Base-by-base conservation (phyloP, 1,140 invertebrate genomes). In the Acromyrmex heyeri region DNA sequence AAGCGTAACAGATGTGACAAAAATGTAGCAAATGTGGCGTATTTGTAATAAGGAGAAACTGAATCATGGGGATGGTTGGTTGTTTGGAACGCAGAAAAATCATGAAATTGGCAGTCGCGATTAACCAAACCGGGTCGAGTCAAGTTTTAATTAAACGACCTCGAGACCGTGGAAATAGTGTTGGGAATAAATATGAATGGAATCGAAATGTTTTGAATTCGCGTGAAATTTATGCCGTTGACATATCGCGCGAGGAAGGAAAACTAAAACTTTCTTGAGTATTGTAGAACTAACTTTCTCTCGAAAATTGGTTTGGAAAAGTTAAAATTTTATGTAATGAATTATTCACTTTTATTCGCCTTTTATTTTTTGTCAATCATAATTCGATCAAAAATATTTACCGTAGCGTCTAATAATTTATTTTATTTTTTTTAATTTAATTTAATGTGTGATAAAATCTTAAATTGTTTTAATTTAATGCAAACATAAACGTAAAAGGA, bases 61-160 rank as follows among this genome's bases (percentile, higher is more conserved):
- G 55, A 3, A 48, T 10, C 34, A 30, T 24, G 38, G 44, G 3
- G 14, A 18, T 34, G 38, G 69, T 57, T 24, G 50, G 16, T 18
- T 27, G 55, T 72, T 83, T n/a, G 55, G 55, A 59, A 30, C 10
- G 65, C 34, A 44, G 85, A 44, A 78, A 85, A 77, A 78, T 48
- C 55, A 18, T 86, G 65, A 78, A 79, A 78, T 79, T 67, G 85
- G 72, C 73, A 87, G 69, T 38, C 27, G 55, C 67, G 79, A 82
- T 73, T 73, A 81, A 48, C 18, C 65, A 24, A 57, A 64, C 6
- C 10, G 78, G 38, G 24, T 73, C 38, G 38, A 75, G 24, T 57
- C 69, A 83, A 83, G 67, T 75, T 83, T 83, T 83, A 83, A 83
- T 83, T 75, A 61, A 83, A 75, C 79, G 55, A 83, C 57, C 79